Conservation (phyloP, 2,888 invertebrate species). For the Drosophila phalerata region DNA sequence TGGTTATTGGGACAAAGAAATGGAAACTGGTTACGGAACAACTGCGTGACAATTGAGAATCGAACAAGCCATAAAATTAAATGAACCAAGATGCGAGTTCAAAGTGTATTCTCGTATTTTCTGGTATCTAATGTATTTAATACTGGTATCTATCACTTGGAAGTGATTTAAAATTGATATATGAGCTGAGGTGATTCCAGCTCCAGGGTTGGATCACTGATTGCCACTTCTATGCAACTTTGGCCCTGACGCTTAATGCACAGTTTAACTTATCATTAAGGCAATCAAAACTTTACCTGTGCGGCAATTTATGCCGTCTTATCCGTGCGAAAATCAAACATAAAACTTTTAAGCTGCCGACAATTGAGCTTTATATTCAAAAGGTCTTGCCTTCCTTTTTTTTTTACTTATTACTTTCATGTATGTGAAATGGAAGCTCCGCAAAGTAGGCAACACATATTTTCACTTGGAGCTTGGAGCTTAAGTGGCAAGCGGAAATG, state of each 20-base stretch:
- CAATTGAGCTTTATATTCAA: conserved; percentile 76
- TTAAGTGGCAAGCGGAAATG: conserved; percentile 36
- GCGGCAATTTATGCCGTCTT: conserved; percentile 74
- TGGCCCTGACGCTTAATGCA: conserved; percentile 37
- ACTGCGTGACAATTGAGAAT: conserved; percentile 26
- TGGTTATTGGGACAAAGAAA: conserved; percentile 3
- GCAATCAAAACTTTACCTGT: conserved; percentile 78
- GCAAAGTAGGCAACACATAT: conserved; percentile 42
- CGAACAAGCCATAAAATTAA: conserved; percentile 25
- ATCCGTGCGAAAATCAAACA: conserved; percentile 78
- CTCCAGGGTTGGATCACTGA: conserved; percentile 4
- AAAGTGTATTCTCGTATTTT: conserved; percentile 4
- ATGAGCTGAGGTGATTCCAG: neutral
- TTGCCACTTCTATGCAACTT: conserved; percentile 49
- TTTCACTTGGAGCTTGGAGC: conserved; percentile 39
- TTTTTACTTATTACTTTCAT: conserved; percentile 6
- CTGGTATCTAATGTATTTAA: neutral
- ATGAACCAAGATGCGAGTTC: conserved; percentile 20
- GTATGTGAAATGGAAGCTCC: conserved; percentile 11
- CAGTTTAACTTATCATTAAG: conserved; percentile 74
- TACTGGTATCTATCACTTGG: neutral
- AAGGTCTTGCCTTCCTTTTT: conserved; percentile 33
- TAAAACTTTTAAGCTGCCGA: conserved; percentile 76
- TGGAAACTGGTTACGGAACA: conserved; percentile 8
- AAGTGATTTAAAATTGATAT: conserved; percentile 9